phyloP scores from a whole-genome alignment of 2,888 invertebrate species.

The Microctonus hyperodae region DNA sequence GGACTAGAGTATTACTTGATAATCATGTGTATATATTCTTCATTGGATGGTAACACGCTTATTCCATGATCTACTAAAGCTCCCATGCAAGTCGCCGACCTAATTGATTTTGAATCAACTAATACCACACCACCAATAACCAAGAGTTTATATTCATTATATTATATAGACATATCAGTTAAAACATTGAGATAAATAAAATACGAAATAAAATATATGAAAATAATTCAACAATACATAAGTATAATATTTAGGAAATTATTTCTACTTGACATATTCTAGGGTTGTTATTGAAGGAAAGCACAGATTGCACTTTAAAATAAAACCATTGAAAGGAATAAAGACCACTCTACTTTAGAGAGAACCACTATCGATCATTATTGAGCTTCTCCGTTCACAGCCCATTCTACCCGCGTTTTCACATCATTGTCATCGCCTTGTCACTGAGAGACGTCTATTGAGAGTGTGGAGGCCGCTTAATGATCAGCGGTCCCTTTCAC shows the following conservation, averaged over 20 bases:
- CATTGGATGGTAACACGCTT: not conserved
- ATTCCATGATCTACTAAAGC: not conserved
- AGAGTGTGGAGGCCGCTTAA: not conserved
- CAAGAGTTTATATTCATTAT: too few relatives aligned
- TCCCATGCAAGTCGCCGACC: not conserved
- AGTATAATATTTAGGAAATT: too few relatives aligned
- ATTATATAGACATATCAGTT: too few relatives aligned
- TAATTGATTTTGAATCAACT: not conserved
- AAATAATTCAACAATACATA: too few relatives aligned
- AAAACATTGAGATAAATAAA: too few relatives aligned
- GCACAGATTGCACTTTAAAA: not conserved
- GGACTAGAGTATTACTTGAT: not conserved
- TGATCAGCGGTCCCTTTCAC: slow-evolving; percentile 20
- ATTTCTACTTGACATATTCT: slow-evolving; percentile 28
- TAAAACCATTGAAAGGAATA: slow-evolving; percentile 15
- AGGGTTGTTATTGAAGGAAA: slow-evolving; percentile 26
- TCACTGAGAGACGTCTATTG: not conserved
- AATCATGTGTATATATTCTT: slow-evolving; percentile 1
- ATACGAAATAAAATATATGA: too few relatives aligned
- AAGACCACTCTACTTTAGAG: slow-evolving; percentile 26
- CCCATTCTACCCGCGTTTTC: slow-evolving; percentile 29
- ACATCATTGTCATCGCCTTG: slow-evolving; percentile 23
- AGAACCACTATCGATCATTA: slow-evolving; percentile 53
- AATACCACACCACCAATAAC: not conserved
- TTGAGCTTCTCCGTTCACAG: slow-evolving; percentile 46